Evolutionary conservation across 2,797 vertebrate genomes (phyloP).

Genomic region (Caiman crocodilus): DNA sequence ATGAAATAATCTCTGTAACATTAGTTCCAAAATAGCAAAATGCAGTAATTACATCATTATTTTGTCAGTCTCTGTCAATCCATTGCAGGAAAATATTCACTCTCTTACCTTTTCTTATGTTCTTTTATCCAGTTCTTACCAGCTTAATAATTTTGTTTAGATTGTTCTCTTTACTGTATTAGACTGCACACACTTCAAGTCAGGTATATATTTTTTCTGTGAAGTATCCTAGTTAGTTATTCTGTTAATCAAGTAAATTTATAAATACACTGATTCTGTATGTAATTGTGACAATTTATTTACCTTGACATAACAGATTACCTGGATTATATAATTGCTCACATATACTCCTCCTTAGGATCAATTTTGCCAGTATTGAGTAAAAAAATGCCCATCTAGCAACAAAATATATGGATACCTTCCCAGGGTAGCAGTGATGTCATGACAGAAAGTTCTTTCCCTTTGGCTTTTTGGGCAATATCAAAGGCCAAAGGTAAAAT

Average conservation of each 20-base stretch:
- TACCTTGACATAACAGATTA: neutral
- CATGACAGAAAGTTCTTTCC: neutral
- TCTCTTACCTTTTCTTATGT: slow-evolving; percentile 20
- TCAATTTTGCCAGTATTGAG: neutral
- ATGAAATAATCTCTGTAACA: slow-evolving; percentile 64
- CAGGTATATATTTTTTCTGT: neutral
- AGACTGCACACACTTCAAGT: slow-evolving; percentile 12
- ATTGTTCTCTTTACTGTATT: slow-evolving; percentile 36
- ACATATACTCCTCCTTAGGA: neutral
- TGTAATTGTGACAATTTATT: neutral
- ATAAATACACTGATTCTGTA: neutral
- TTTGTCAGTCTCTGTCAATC: slow-evolving; percentile 78
- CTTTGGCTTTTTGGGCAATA: neutral
- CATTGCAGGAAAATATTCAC: slow-evolving; percentile 44
- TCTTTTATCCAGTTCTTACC: slow-evolving; percentile 72
- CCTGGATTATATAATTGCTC: neutral
- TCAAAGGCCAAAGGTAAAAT: no score
- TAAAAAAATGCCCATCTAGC: neutral
- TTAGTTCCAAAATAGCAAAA: slow-evolving; percentile 73
- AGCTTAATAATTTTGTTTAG: slow-evolving; percentile 27
- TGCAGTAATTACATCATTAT: slow-evolving; percentile 75
- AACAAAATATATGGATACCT: neutral
- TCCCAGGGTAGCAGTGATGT: neutral
- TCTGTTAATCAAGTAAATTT: neutral
- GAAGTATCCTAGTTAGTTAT: slow-evolving; percentile 8